Evolutionary conservation across 2,797 vertebrate genomes (phyloP), one percentile per base, ranked within the genome.

Genomic region (Coregonus ussuriensis): DNA sequence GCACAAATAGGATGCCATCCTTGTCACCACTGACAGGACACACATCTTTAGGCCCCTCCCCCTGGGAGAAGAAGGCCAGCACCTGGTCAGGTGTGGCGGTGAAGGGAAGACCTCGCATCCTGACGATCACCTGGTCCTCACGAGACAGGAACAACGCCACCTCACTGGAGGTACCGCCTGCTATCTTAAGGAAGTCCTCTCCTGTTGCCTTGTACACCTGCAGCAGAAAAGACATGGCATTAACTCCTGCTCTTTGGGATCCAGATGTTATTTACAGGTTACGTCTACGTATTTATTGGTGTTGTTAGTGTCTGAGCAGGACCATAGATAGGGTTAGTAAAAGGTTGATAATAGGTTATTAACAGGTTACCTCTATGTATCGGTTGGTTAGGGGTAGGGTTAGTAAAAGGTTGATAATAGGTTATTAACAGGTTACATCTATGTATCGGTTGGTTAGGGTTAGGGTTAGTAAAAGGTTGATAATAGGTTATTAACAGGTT

Each of bases 131-230:
- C 91, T 98, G 98, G 84, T 97, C 97, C 91, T 99, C 98, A 16
- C 93, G 95, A 18, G 97, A 99, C 74, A 99, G 89, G 86, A 99
- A 99, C 84, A 96, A 94, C 1, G 97, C 97, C 41, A 97, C 97
- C 93, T 99, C 97, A 37, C 96, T 96, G 37, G 98, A 99, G 14
- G 97, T 98, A 75, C 98, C 98, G 94, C 97, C 98, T 83, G 97
- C 98, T 71, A 99, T 98, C 93, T 98, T 99, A 83, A 99, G 90
- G 89, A 99, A 99, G 87, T 99, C 97, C 81, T 99, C 98, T 75
- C 97, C 97, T 41, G 97, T 97, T 81, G 97, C 98, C 91, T 97
- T 98, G 92, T 99, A 99, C 88, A 99, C 97, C 98, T 99, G 88
- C 71, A 82, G 79, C 79, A 54, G 77, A 33, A 90, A 71, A 16